Evolutionary conservation across 2,113 vertebrate species (phyloP), one percentile per base, ranked within the genome.

Genomic region (Larimichthys crocea): DNA sequence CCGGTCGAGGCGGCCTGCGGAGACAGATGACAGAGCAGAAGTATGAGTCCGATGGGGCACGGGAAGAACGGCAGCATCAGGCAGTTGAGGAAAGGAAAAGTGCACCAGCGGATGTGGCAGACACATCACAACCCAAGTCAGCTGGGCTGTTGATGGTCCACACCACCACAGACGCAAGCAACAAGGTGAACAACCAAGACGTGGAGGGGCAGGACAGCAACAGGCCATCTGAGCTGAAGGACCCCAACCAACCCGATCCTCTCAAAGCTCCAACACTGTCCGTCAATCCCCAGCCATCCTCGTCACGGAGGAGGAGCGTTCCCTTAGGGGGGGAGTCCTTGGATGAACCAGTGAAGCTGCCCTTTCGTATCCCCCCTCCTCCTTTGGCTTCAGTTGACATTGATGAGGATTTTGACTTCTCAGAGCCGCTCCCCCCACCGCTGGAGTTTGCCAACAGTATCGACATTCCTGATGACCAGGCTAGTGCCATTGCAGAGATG

Each of bases 371-470:
- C 77, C 98, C 98, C 17, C 98, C 97, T 0, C 97, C 98, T 0
- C 97, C 97, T 35, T 86, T 99, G 83, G 96, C 96, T 0, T 99
- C 98, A 0, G 96, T 99, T 16, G 98, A 99, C 79, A 95, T 98
- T 0, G 98, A 99, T 15, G 98, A 99, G 81, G 98, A 99, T 9
- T 99, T 99, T 83, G 93, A 98, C 42, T 98, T 97, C 81, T 94
- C 97, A 6, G 98, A 99, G 89, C 98, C 98, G 1, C 93, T 99
- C 50, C 98, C 98, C 2, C 98, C 98, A 16, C 98, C 98, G 3
- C 92, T 99, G 78, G 98, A 99, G 91, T 99, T 99, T 5, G 98
- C 98, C 48, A 99, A 99, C 90, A 99, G 98, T 87, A 97, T 99
- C 62, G 98, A 99, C 90, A 97, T 98, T 71, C 96, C 98, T 0